Evolutionary conservation across 2,888 invertebrate species (phyloP).

Genomic region (Lithophane leautieri): DNA sequence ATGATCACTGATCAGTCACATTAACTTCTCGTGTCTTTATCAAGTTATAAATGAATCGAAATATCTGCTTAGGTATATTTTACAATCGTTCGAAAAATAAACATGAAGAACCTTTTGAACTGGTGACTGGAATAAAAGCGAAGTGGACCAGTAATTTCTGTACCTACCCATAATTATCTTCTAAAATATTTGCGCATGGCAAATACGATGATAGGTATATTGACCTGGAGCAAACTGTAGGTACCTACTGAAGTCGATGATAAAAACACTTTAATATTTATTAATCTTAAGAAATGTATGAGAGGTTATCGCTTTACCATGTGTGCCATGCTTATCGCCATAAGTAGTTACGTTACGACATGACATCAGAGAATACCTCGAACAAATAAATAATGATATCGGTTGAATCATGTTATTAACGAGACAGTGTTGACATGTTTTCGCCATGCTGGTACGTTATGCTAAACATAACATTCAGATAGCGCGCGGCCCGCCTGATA

Average conservation of each 20-base stretch:
- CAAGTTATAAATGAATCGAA: conserved; percentile 9
- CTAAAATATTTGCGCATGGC: conserved; percentile 42
- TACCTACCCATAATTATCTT: conserved; percentile 23
- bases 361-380: conserved; percentile 64
- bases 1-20: conserved; percentile 30
- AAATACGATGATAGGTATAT: conserved; percentile 52
- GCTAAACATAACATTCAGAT: conserved; percentile 46
- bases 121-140: conserved; percentile 6
- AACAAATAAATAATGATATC: conserved; percentile 69
- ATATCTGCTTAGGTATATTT: conserved; percentile 10
- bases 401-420: conserved; percentile 62
- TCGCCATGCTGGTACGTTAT: conserved; percentile 52
- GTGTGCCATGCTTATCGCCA: conserved; percentile 72
- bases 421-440: conserved; percentile 59
- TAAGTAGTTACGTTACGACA: conserved; percentile 64
- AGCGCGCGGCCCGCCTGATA: conserved; percentile 28
- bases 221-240: conserved; percentile 51
- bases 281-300: conserved; percentile 62
- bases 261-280: conserved; percentile 51
- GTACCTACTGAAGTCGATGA: conserved; percentile 49
- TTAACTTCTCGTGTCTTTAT: conserved; percentile 6
- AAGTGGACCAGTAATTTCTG: conserved; percentile 28
- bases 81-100: conserved; percentile 15
- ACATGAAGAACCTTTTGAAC: conserved; percentile 33
- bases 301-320: conserved; percentile 70